Percentiles rank a stretch among this genome's conserved stretches.
These are phyloP conservation scores for Balaenoptera acutorostrata DNA, from an alignment of 2,113 vertebrate genomes.

Conservation along the genomic window DNA sequence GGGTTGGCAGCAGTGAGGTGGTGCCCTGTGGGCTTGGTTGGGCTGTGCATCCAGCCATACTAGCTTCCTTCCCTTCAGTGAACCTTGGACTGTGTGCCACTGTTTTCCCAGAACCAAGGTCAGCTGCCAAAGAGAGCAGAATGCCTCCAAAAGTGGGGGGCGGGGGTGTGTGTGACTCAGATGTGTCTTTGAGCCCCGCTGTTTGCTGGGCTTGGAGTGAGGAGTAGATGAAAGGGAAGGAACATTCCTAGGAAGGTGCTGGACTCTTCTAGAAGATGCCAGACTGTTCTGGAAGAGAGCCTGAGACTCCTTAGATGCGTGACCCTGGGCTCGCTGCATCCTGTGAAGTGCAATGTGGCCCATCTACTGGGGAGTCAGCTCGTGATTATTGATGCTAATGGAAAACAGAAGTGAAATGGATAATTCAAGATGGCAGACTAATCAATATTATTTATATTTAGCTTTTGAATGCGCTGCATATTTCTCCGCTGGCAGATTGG, in stretches of 20 bases:
- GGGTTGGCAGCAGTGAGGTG: neutral
- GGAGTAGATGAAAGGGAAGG: neutral
- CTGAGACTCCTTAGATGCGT: rapidly evolving
- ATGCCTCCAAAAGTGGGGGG: neutral
- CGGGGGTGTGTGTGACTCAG: too few species aligned
- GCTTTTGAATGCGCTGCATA: neutral
- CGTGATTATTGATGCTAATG: neutral
- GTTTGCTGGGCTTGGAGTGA: neutral
- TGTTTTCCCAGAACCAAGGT: neutral
- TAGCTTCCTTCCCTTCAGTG: neutral
- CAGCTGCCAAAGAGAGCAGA: neutral
- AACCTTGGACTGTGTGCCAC: rapidly evolving
- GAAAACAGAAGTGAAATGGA: neutral
- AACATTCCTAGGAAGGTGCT: neutral
- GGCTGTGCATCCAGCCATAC: rapidly evolving
- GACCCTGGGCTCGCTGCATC: neutral
- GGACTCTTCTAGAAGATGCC: neutral
- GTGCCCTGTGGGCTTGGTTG: rapidly evolving
- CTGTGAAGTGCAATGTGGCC: rapidly evolving
- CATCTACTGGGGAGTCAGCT: rapidly evolving
- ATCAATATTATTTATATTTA: conserved; percentile 21
- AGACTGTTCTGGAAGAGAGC: neutral
- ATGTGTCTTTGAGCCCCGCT: neutral
- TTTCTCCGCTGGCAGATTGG: neutral
- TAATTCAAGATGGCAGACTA: conserved; percentile 12